Evolutionary conservation across 2,888 invertebrate species (phyloP).

Genomic region (Nemotelus pantherinus): DNA sequence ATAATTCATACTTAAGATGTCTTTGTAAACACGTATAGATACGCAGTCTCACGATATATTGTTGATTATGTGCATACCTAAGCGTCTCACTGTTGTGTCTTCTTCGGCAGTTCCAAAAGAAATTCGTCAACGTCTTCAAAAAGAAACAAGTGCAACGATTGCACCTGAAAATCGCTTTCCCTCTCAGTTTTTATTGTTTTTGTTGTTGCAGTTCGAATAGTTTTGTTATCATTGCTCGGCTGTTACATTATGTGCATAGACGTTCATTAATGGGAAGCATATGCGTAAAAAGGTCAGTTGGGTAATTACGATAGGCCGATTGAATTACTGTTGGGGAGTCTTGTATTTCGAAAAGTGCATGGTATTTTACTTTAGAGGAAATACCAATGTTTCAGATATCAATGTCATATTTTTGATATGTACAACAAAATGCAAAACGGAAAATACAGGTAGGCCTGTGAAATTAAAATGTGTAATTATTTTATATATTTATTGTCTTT

Average conservation of each 20-base stretch:
- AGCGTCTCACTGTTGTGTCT: background rate
- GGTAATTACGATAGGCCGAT: background rate
- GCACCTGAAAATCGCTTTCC: conserved; percentile 40
- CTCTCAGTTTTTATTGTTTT: conserved; percentile 15
- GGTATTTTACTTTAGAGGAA: background rate
- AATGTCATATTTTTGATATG: too few species aligned
- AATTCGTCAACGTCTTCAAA: conserved; percentile 17
- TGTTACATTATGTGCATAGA: background rate
- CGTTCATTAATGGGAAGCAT: background rate
- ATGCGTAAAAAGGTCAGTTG: conserved; percentile 9
- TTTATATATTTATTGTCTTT: too few species aligned
- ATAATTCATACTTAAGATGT: background rate
- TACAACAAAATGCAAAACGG: too few species aligned
- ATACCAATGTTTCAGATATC: too few species aligned
- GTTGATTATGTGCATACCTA: too few species aligned
- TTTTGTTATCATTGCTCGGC: background rate
- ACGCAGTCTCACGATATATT: too few species aligned
- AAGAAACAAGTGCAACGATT: conserved; percentile 20
- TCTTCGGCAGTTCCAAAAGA: conserved; percentile 23
- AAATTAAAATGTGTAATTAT: too few species aligned
- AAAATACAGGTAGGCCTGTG: too few species aligned
- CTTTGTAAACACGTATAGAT: too few species aligned
- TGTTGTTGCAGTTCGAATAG: background rate
- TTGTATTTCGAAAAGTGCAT: background rate
- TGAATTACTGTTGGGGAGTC: background rate